These are phyloP conservation scores for Patiria miniata DNA, from an alignment of 35 echinoderm and acorn worm species.

Conservation along the genomic window DNA sequence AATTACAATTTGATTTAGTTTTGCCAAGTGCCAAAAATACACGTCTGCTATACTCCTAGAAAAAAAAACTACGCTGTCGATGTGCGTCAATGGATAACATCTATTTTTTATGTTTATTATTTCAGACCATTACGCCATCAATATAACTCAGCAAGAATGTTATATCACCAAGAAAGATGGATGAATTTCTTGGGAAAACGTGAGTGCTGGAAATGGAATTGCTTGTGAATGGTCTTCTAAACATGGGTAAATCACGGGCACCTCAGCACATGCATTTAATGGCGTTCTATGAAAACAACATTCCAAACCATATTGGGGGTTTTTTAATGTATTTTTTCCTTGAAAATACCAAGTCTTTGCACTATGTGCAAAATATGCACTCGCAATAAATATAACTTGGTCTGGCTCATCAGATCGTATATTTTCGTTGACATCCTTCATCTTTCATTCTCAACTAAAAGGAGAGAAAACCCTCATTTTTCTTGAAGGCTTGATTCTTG, in stretches of 20 bases:
- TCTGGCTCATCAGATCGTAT: too few relatives aligned
- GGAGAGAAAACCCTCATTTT: too few relatives aligned
- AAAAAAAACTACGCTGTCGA: background rate
- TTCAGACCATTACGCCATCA: background rate
- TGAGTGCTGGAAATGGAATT: background rate
- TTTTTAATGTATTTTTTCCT: too few relatives aligned
- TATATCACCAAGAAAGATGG: background rate
- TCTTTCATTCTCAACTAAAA: too few relatives aligned
- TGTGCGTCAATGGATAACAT: background rate
- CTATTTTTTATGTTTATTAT: background rate
- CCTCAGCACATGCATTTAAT: background rate
- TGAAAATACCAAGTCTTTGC: too few relatives aligned
- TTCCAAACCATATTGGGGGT: slow-evolving; percentile 1
- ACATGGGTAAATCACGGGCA: background rate
- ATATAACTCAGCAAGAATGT: slow-evolving; percentile 14
- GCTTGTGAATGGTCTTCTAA: background rate
- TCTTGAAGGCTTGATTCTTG: too few relatives aligned
- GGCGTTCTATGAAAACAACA: background rate
- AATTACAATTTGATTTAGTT: too few relatives aligned
- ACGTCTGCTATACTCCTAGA: background rate
- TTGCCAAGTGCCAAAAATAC: background rate
- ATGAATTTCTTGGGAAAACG: background rate
- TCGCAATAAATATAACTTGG: too few relatives aligned
- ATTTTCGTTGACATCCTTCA: too few relatives aligned
- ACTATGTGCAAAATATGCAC: too few relatives aligned